Evolutionary conservation across 2,113 vertebrate species (phyloP), one percentile per base, ranked within the genome.

Genomic region (Apodemus sylvaticus): DNA sequence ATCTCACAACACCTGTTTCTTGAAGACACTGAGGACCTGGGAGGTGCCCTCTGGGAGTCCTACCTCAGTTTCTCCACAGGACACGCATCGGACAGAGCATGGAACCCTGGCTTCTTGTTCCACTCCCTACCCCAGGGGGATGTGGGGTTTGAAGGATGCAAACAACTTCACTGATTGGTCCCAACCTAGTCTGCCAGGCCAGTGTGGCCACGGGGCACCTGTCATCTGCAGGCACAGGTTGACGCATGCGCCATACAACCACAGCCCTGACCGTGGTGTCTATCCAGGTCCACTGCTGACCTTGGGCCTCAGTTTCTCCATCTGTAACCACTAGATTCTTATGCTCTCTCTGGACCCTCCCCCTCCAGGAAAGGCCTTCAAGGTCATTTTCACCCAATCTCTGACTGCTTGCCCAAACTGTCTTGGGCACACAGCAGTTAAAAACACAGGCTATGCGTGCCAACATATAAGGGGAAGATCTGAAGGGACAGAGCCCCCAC

Each of bases 21-120:
- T 53, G 14, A 42, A 74, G 39, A 55, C 34, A 5, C 7, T 53
- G 20, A 73, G 79, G n/a, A 85, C 45, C 55, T 13, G 1, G 22
- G 51, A 58, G 62, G 77, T 91, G 36, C 45, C 11, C 48, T 22
- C 53, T 29, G 58, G 64, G 31, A 89, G 36, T 62, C 17, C 60
- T 45, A 12, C 85, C 93, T 95, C 92, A 89, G 77, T 82, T 77
- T 74, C 82, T 71, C 91, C 20, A 22, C 5, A 85, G 60, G 48
- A 68, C 39, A 64, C 16, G 5, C 76, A 60, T 45, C 14, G 22
- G 58, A 53, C 2, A 79, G 48, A 66, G 48, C 62, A 60, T 31
- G 36, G 36, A 22, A 91, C 53, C 60, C 51, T 29, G 0, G 42
- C 31, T 31, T 31, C 36, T 48, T 4, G 20, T 19, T 12, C 71